phyloP scores from a whole-genome alignment of 2,888 invertebrate species.

The Pristionchus mayeri region DNA sequence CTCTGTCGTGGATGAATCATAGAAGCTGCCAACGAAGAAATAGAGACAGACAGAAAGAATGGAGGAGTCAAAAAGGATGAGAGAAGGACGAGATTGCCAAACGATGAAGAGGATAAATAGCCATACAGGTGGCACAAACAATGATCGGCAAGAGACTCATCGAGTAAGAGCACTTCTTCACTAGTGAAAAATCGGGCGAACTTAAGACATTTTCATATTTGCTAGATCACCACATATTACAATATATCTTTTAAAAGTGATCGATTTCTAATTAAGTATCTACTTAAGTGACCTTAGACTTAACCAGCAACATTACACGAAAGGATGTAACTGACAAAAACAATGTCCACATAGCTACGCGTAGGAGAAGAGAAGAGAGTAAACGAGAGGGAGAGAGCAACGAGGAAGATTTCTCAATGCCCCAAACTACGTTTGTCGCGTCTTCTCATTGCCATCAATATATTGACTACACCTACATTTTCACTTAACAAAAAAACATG shows the following conservation, averaged over 20 bases:
- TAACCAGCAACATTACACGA: background rate
- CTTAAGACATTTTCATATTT: too few relatives aligned
- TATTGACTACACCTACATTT: too few relatives aligned
- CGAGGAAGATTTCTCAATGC: background rate
- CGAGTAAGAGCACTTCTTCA: too few relatives aligned
- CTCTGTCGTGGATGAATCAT: constrained; percentile 21
- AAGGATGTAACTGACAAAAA: background rate
- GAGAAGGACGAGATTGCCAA: background rate
- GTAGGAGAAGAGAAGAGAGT: too few relatives aligned
- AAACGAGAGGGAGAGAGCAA: background rate
- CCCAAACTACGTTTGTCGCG: background rate
- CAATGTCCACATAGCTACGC: background rate
- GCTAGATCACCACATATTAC: too few relatives aligned
- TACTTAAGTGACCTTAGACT: too few relatives aligned
- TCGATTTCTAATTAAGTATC: too few relatives aligned
- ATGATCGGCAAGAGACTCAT: too few relatives aligned
- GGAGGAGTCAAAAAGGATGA: constrained; percentile 6
- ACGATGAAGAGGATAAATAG: background rate
- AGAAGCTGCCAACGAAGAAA: background rate
- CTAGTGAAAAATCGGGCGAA: too few relatives aligned
- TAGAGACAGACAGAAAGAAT: background rate
- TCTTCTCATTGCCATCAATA: too few relatives aligned
- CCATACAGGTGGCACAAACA: constrained; percentile 30
- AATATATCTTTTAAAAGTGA: too few relatives aligned
- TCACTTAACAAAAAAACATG: too few relatives aligned